Percentiles rank a stretch among this genome's conserved stretches.
Conservation (phyloP, 1,140 invertebrate species). For the Sminthurinus signatus region DNA sequence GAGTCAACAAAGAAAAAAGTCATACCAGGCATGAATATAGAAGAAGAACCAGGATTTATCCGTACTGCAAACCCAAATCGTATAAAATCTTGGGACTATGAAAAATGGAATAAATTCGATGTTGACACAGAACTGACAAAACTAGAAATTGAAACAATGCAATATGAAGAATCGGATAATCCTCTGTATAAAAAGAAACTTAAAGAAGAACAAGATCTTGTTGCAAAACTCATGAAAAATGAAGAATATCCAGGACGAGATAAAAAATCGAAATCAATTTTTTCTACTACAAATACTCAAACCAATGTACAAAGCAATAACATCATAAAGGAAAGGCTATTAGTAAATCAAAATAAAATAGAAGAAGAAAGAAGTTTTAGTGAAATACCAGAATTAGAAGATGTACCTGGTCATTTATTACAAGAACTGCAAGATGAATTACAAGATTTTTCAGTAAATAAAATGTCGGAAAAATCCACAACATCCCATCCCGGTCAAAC, state of each 20-base stretch:
- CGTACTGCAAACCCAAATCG: constrained; percentile 42
- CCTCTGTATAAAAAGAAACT: constrained; percentile 14
- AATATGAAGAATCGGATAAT: constrained; percentile 33
- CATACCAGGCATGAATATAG: not conserved
- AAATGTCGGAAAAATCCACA: not conserved
- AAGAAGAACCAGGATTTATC: not conserved
- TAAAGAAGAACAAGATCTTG: constrained; percentile 19
- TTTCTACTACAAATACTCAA: not conserved
- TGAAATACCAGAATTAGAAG: constrained; percentile 6
- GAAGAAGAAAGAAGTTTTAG: not conserved
- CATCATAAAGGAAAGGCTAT: not conserved
- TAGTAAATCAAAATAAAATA: not conserved
- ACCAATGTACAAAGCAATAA: not conserved
- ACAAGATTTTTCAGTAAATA: not conserved
- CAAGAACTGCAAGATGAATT: too few species aligned
- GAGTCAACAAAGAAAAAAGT: not conserved
- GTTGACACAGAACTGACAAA: constrained; percentile 59
- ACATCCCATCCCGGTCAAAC: not conserved
- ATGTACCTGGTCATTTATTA: not conserved
- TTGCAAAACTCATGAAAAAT: constrained; percentile 29
- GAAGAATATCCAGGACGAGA: constrained; percentile 1
- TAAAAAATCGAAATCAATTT: not conserved
- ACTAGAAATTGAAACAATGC: constrained; percentile 54
- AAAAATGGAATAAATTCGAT: constrained; percentile 63
- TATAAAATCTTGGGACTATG: constrained; percentile 54